Percentiles rank a stretch among this genome's conserved stretches.
Conservation (phyloP, 2,797 vertebrate species). For the Fistularia commersonii region DNA sequence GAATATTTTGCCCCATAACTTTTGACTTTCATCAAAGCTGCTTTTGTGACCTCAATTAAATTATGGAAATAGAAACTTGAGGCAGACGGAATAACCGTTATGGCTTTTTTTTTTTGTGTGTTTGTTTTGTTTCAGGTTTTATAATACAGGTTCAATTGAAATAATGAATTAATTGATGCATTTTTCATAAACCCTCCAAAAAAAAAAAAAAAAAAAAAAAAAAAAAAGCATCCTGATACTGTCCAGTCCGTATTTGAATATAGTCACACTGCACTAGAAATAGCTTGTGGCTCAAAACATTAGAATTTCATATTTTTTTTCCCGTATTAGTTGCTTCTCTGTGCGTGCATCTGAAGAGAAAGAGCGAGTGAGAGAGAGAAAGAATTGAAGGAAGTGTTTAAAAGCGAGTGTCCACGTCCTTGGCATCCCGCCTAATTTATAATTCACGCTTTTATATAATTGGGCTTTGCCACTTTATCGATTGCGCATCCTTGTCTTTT, state of each 20-base stretch:
- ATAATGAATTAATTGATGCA: conserved; percentile 75
- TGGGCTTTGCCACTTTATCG: conserved; percentile 73
- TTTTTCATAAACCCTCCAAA: conserved; percentile 73
- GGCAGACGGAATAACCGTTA: conserved; percentile 65
- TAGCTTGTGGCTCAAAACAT: conserved; percentile 77
- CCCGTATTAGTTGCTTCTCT: conserved; percentile 44
- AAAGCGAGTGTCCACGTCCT: conserved; percentile 58
- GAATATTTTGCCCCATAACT: conserved; percentile 59
- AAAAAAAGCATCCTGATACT: conserved; percentile 59
- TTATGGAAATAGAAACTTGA: conserved; percentile 79
- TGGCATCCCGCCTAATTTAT: conserved; percentile 70
- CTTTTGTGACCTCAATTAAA: conserved; percentile 77
- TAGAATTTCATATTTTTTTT: conserved; percentile 78
- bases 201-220: conserved; percentile 38
- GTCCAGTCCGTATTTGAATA: conserved; percentile 71
- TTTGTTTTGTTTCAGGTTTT: conserved; percentile 63
- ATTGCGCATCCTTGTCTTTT: conserved; percentile 50
- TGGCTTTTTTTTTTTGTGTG: too few species aligned
- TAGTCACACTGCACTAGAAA: conserved; percentile 69
- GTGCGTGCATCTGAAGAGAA: conserved; percentile 33
- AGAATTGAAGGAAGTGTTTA: conserved; percentile 28
- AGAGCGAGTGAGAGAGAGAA: conserved; percentile 18
- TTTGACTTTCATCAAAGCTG: conserved; percentile 70
- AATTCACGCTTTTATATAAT: conserved; percentile 76
- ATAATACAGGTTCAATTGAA: conserved; percentile 76